Percentiles rank a stretch among this genome's conserved stretches.
phyloP scores from a whole-genome alignment of 92 coral and sea anemone species.

The Pocillopora meandrina region DNA sequence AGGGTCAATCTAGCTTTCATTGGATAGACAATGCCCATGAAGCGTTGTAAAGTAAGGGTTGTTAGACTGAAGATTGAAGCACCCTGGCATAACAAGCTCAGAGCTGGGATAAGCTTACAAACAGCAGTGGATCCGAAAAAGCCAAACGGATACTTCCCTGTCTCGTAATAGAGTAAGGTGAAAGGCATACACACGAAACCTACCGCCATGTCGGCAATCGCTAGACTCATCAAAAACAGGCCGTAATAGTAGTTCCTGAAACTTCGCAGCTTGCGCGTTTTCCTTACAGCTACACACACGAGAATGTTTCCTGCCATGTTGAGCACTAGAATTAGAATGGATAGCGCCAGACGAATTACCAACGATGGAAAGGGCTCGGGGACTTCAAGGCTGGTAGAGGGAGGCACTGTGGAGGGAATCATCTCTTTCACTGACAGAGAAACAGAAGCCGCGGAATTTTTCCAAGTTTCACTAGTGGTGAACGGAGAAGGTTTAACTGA shows the following conservation, averaged over 20 bases:
- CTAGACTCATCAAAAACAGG: constrained; percentile 72
- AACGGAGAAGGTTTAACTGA: constrained; percentile 33
- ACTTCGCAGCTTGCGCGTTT: constrained; percentile 79
- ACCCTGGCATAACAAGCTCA: constrained; percentile 77
- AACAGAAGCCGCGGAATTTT: constrained; percentile 7
- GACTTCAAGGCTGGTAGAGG: constrained; percentile 2
- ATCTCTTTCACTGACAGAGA: neutral
- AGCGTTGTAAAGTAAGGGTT: constrained; percentile 81
- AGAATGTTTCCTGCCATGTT: constrained; percentile 77
- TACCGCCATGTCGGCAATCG: constrained; percentile 85
- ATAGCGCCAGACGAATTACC: constrained; percentile 62
- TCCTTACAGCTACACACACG: constrained; percentile 78
- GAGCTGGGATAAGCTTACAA: constrained; percentile 81
- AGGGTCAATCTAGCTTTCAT: constrained; percentile 83
- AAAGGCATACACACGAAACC: constrained; percentile 80
- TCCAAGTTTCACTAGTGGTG: constrained; percentile 13
- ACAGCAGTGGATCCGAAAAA: constrained; percentile 88
- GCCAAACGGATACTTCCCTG: constrained; percentile 88
- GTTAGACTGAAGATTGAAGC: constrained; percentile 85
- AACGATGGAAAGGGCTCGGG: constrained; percentile 67
- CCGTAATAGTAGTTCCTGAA: constrained; percentile 90
- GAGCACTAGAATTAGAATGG: constrained; percentile 65
- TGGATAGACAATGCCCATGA: constrained; percentile 87
- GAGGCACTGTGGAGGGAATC: neutral
- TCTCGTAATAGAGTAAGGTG: constrained; percentile 78